Percentiles rank a stretch among this genome's conserved stretches.
phyloP scores from a whole-genome alignment of 2,888 invertebrate genomes.

The Quadriops clusia region DNA sequence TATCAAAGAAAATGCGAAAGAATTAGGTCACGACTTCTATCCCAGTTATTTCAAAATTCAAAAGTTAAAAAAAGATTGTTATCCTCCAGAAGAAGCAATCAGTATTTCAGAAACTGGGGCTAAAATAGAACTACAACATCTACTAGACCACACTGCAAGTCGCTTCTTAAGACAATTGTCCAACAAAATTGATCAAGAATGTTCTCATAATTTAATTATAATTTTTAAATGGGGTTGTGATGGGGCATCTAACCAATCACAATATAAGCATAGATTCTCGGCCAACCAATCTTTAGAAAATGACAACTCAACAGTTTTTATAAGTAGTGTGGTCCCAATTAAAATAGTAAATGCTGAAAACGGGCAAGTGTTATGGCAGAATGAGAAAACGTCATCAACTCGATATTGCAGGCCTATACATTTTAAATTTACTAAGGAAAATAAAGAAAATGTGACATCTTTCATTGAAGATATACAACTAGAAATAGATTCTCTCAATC shows the following conservation, averaged over 20 bases:
- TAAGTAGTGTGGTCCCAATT: constrained; percentile 13
- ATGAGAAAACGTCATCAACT: constrained; percentile 16
- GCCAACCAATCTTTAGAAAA: constrained; percentile 14
- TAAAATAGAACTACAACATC: constrained; percentile 12
- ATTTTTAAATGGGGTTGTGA: constrained; percentile 23
- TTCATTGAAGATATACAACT: constrained; percentile 14
- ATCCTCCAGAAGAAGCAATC: constrained; percentile 4
- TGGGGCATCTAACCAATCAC: constrained; percentile 21
- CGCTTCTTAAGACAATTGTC: constrained; percentile 14
- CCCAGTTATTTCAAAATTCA: constrained; percentile 15
- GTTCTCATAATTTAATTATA: constrained; percentile 10
- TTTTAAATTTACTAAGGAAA: constrained; percentile 15
- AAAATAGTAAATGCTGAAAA: constrained; percentile 5
- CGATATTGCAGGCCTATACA: constrained; percentile 17
- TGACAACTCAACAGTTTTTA: constrained; percentile 18
- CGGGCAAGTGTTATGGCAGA: constrained; percentile 16
- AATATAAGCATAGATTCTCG: constrained; percentile 24
- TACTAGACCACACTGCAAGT: constrained; percentile 14
- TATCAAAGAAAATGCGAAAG: too few relatives aligned
- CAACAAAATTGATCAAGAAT: constrained; percentile 7
- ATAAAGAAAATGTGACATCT: constrained; percentile 16
- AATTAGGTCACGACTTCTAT: too few relatives aligned
- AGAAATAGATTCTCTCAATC: too few relatives aligned
- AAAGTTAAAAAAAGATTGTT: constrained; percentile 15
- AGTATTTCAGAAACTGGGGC: constrained; percentile 12